Evolutionary conservation across 2,888 invertebrate species (phyloP), one percentile per base, ranked within the genome.

Genomic region (Eupelmus urozonus): DNA sequence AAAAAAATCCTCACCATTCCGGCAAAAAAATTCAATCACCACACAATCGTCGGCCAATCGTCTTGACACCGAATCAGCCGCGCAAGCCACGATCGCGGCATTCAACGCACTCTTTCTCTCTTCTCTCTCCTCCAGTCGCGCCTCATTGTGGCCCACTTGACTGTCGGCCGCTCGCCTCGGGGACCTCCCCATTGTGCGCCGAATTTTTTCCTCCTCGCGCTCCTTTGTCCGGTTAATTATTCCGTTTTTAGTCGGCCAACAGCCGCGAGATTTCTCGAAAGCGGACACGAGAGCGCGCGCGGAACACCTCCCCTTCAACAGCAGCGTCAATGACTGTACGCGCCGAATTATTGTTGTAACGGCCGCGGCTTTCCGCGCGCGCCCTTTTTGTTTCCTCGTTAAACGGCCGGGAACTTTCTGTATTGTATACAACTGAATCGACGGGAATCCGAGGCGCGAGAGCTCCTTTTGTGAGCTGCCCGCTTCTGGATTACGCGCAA

Each of bases 111-210:
- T 20, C 81, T 20, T 53, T 11, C 53, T 20, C 53, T 20, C 25
- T n/a, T 27, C 60, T 29, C 20, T 45, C 63, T 27, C 45, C n/a
- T n/a, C 63, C 27, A 27, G 85, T 85, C 85, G 86, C 84, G 85
- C 83, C 85, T 88, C 86, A 88, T 89, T 89, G 88, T 88, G 83
- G 85, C 87, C 87, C 88, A 89, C 88, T 89, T 89, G 89, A 88
- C 88, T 85, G 86, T 87, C 87, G 88, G 85, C 86, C 85, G 85
- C n/a, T n/a, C 85, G 85, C 81, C 82, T 80, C 63, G 34, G 51
- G 20, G 25, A 49, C 55, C 20, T 51, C 49, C 20, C 82, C 82
- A 85, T 85, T 85, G 85, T 85, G 81, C 80, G 55, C 81, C 45
- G 60, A 76, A 75, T 76, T 74, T 82, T 81, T 82, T 79, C 82